Base-by-base conservation (phyloP, 2,797 vertebrate species). In the Cuculus canorus region DNA sequence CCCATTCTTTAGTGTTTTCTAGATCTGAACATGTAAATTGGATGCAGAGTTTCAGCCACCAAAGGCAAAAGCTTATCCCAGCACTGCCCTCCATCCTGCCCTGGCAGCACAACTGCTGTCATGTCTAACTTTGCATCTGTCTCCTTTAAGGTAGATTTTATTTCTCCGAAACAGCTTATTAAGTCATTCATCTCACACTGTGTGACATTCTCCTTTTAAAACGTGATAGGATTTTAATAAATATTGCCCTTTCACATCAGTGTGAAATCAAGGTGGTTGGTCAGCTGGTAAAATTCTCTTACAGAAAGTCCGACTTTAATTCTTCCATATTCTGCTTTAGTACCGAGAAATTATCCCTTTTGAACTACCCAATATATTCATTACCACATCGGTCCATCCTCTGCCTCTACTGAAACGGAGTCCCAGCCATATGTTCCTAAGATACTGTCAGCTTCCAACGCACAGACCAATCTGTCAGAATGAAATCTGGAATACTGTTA, bases 401-500 rank as follows among this genome's bases (percentile, higher is more conserved):
- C 59, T 72, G 66, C 88, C 83, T 84, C 83, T 64, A 25, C 60
- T 84, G 81, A 90, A 93, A 82, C 0, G 0, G 24, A 75, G 88
- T 79, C 68, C 73, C 77, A 47, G 82, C 93, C 92, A 47, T 84
- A 82, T 92, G 95, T 84, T 93, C 90, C 87, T 86, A 32, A 92
- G 95, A 94, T 90, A 88, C 59, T 6, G 12, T 83, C 92, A 86
- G 88, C 86, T 96, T 93, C 96, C 93, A 93, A 54, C 8, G 23
- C 91, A 72, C 76, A 57, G 89, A 39, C 66, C 70, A 57, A 82
- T 92, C 95, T 88, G 92, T 80, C 94, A 86, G 80, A 81, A 86
- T 18, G 91, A 86, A 79, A 93, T 56, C 92, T 88, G 94, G 93
- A 96, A 96, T 86, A 82, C 82, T 73, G 82, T 92, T 93, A 96